phyloP scores from a whole-genome alignment of 2,888 invertebrate species.

The Ashinkailepas kermadecensis region DNA sequence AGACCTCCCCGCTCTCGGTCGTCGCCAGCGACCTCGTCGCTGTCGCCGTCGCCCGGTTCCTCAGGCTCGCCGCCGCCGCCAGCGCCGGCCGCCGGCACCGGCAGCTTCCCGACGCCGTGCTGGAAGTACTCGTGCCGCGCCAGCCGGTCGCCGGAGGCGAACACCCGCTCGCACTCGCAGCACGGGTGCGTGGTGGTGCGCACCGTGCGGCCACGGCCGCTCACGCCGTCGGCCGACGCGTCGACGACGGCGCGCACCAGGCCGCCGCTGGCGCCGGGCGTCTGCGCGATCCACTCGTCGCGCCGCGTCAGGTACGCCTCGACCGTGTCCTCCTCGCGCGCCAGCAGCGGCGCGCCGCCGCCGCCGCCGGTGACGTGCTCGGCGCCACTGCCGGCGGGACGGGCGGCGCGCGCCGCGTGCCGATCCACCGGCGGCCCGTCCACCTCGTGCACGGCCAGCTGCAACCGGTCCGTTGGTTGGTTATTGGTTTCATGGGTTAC shows the following conservation, averaged over 20 bases:
- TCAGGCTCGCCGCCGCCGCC: not conserved
- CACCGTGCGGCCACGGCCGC: not conserved
- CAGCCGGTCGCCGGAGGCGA: not conserved
- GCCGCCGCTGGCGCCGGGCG: not conserved
- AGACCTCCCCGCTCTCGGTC: too few species aligned
- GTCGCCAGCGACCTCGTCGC: too few species aligned
- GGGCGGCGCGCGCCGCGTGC: not conserved
- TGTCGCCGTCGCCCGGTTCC: too few species aligned
- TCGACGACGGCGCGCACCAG: not conserved
- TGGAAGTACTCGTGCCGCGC: not conserved
- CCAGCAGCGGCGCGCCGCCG: not conserved
- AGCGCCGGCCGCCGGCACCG: not conserved
- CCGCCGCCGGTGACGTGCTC: not conserved
- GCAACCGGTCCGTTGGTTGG: not conserved
- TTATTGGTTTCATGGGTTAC: too few species aligned
- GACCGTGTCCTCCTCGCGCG: not conserved
- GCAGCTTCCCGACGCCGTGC: not conserved
- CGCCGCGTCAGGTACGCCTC: not conserved
- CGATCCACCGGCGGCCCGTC: not conserved
- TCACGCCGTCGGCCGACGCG: not conserved
- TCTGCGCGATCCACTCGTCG: conserved; percentile 14
- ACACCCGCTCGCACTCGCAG: not conserved
- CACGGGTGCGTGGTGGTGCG: not conserved
- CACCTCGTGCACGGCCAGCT: not conserved
- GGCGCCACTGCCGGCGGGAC: too few species aligned